Percentiles rank a stretch among this genome's conserved stretches.
phyloP scores from a whole-genome alignment of 2,888 invertebrate genomes.

The Dryococelus australis region DNA sequence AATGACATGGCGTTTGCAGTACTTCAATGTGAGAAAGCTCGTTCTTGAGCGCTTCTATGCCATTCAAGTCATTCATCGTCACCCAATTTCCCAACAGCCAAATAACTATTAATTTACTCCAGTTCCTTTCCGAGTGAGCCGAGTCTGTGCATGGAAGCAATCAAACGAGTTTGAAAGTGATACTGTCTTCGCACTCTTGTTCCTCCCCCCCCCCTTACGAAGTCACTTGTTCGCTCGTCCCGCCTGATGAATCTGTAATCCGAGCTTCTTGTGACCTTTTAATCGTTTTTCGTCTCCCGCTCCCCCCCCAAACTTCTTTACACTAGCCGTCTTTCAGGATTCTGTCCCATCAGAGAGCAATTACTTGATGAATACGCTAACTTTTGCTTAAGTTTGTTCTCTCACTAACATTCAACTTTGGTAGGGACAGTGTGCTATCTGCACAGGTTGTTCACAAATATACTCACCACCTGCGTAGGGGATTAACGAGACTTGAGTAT shows the following conservation, averaged over 20 bases:
- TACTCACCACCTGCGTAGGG: background rate
- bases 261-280: conserved; percentile 4
- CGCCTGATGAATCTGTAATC: conserved; percentile 3
- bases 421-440: background rate
- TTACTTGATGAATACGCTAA: background rate
- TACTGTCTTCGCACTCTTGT: background rate
- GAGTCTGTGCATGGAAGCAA: background rate
- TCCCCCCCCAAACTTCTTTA: background rate
- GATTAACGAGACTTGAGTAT: too few relatives aligned
- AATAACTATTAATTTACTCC: conserved; percentile 11
- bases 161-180: conserved; percentile 10
- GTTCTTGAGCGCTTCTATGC: background rate
- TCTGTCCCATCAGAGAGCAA: background rate
- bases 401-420: background rate
- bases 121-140: background rate
- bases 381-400: background rate
- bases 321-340: background rate
- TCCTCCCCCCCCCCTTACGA: background rate
- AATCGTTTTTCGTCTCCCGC: background rate
- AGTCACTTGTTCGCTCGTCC: background rate
- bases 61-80: background rate
- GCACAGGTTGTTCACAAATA: background rate
- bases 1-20: background rate
- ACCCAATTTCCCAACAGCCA: conserved; percentile 7
- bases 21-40: background rate